Conservation (phyloP, 2,888 invertebrate genomes). For the Parthenolecanium corni region DNA sequence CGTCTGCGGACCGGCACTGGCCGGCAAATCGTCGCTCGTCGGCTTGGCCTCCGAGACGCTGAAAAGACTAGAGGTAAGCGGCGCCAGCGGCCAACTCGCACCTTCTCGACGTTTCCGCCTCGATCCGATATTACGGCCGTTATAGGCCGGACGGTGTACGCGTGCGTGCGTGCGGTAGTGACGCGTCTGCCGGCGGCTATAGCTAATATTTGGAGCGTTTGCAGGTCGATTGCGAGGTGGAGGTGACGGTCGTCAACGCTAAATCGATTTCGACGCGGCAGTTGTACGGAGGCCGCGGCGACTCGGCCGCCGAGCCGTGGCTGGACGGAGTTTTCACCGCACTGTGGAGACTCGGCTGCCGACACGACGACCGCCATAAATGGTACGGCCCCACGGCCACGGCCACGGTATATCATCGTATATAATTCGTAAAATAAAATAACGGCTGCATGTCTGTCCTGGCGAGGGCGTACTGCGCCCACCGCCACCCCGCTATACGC, state of each 20-base stretch:
- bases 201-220: no score
- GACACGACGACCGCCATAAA: no score
- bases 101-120: neutral
- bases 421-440: no score
- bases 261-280: slow-evolving; percentile 94
- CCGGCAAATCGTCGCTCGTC: slow-evolving; percentile 4
- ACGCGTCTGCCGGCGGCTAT: neutral
- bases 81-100: neutral
- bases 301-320: slow-evolving; percentile 89
- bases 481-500: no score
- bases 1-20: neutral
- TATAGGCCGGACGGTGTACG: neutral
- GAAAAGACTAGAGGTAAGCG: neutral
- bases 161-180: neutral
- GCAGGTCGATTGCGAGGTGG: slow-evolving; percentile 50
- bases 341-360: slow-evolving; percentile 53
- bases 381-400: no score
- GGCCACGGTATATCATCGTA: no score
- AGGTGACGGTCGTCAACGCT: slow-evolving; percentile 77
- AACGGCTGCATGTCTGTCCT: no score
- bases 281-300: slow-evolving; percentile 89
- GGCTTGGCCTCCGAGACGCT: neutral
- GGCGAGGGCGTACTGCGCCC: no score
- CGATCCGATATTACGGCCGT: neutral
- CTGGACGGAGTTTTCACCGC: slow-evolving; percentile 78